Percentiles rank a stretch among this genome's conserved stretches.
These are phyloP conservation scores for Drosophila sproati DNA, from an alignment of 1,140 invertebrate genomes.

Conservation along the genomic window DNA sequence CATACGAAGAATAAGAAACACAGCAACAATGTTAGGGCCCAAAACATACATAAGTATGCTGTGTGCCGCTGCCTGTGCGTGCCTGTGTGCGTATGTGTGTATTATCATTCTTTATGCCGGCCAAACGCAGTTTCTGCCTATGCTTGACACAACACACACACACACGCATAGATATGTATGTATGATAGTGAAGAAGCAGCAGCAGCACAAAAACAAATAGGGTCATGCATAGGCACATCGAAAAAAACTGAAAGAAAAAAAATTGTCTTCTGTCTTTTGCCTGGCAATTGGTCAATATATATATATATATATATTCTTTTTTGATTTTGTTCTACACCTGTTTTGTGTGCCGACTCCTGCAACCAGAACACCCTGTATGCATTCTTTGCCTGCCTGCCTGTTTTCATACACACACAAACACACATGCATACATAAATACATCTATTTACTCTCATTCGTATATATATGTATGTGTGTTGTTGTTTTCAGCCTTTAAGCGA, in stretches of 20 bases:
- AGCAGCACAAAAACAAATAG: slow-evolving; percentile 55
- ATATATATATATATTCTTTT: neutral
- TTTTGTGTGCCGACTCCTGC: slow-evolving; percentile 37
- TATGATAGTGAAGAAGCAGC: slow-evolving; percentile 29
- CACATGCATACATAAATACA: too few species aligned
- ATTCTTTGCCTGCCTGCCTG: slow-evolving; percentile 20
- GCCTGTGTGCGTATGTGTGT: slow-evolving; percentile 35
- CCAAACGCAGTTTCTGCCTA: slow-evolving; percentile 58
- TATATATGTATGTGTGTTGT: neutral
- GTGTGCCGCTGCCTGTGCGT: neutral
- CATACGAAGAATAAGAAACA: slow-evolving; percentile 11
- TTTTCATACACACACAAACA: neutral
- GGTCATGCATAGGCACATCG: slow-evolving; percentile 62
- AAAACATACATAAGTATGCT: slow-evolving; percentile 16
- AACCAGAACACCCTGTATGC: slow-evolving; percentile 58
- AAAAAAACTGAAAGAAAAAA: slow-evolving; percentile 10
- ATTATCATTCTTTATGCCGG: slow-evolving; percentile 74
- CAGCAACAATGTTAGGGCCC: slow-evolving; percentile 42
- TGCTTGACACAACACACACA: slow-evolving; percentile 52
- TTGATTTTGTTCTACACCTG: slow-evolving; percentile 58
- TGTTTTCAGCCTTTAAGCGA: slow-evolving; percentile 39
- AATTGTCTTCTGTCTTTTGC: slow-evolving; percentile 37
- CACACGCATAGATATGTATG: slow-evolving; percentile 50
- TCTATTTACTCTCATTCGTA: too few species aligned
- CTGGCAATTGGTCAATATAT: slow-evolving; percentile 28